Base-by-base conservation (phyloP, 2,888 invertebrate genomes). In the Odontocolon sp. region DNA sequence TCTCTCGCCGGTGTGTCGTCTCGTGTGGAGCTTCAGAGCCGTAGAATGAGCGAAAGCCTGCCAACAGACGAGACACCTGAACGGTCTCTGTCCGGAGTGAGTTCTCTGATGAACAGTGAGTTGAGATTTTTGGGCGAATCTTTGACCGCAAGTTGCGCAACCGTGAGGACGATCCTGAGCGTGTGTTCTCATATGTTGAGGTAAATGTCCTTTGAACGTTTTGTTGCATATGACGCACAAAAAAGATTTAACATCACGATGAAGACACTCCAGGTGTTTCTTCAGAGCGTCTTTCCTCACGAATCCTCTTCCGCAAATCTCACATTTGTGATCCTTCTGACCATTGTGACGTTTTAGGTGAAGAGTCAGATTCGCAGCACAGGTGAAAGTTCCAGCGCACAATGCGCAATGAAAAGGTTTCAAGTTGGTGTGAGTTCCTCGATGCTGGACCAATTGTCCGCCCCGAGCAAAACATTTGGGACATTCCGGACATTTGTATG, bases 51-150 rank as follows among this genome's bases (percentile, higher is more conserved):
- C 94, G 87, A 97, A 97, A 0, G 94, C 93, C 79, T 94, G 94
- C 91, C 94, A 93, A 87, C 96, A 96, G 69, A 97, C 96, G 83
- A 94, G 94, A 89, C 97, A 97, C 14, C 94, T 92, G 87, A 96
- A 97, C 0, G 97, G 97, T 63, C 95, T 92, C 81, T 94, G 96
- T 0, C 97, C 97, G 0, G 95, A 95, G 86, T 97, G 97, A n/a
- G 94, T 95, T 11, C 97, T 92, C 86, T 94, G 94, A 83, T 97
- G 97, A 0, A 97, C 96, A 8, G 94, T 96, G 79, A 96, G 90
- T 87, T 97, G 97, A 0, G 96, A 96, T 77, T 96, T 94, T 87
- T 97, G 97, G 0, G 95, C 95, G 84, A 97, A 97, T 28, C 94
- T 91, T 57, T 95, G 94, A 1, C 95, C 95, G 87, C 97, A 97